Percentiles rank a stretch among this genome's conserved stretches.
These are phyloP conservation scores for Gopherus flavomarginatus DNA, from an alignment of 2,113 vertebrate genomes.

Conservation along the genomic window DNA sequence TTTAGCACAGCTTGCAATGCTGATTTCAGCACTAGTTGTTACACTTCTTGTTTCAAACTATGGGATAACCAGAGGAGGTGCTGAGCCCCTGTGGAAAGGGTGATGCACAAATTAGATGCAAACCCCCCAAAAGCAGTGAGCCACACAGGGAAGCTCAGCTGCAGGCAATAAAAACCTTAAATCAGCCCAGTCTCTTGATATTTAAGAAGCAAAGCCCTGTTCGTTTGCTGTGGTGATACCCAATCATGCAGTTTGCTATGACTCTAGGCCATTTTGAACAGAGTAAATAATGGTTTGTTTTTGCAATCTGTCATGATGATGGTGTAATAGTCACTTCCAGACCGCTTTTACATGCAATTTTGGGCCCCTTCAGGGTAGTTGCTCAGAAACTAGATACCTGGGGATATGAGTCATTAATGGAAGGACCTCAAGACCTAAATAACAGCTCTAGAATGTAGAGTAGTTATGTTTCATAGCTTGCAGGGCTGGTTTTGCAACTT, in stretches of 20 bases:
- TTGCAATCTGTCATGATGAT: not conserved
- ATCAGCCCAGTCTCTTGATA: fast-evolving
- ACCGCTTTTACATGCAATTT: not conserved
- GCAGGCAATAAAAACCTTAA: not conserved
- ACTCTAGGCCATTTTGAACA: not conserved
- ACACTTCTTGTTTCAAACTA: not conserved
- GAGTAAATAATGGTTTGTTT: not conserved
- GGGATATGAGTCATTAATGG: not conserved
- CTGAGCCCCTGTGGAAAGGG: not conserved
- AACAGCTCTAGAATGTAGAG: not conserved
- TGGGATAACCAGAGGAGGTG: not conserved
- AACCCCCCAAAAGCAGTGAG: not conserved
- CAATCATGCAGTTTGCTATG: not conserved
- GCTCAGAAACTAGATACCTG: not conserved
- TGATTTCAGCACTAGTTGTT: not conserved
- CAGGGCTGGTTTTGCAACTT: not conserved
- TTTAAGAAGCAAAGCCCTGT: not conserved
- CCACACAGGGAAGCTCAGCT: no score
- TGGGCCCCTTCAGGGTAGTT: not conserved
- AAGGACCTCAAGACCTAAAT: not conserved
- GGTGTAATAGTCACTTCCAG: not conserved
- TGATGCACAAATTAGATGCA: fast-evolving
- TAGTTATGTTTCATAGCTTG: not conserved
- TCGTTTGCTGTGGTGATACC: not conserved
- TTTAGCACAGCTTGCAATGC: not conserved